These are phyloP conservation scores for Petaurus breviceps DNA, from an alignment of 2,113 vertebrate species.

Conservation along the genomic window DNA sequence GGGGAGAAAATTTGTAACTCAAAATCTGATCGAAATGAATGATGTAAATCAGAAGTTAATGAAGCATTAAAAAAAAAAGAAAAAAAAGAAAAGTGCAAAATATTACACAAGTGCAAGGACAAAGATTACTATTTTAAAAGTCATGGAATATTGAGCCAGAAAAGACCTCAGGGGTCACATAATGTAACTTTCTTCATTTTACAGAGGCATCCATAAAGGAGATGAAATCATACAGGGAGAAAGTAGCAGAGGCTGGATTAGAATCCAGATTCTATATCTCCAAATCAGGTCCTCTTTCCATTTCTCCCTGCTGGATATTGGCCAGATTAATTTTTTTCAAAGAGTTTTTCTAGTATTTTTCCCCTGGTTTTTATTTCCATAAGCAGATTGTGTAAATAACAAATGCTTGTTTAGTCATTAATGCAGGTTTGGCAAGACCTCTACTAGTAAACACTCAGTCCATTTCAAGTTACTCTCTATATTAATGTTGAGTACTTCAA, in stretches of 20 bases:
- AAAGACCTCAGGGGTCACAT: neutral
- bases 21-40: too few species aligned
- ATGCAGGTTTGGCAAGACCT: constrained; percentile 49
- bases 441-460: constrained; percentile 64
- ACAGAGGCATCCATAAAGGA: neutral
- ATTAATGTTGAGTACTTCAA: constrained; percentile 39
- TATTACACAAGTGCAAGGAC: constrained; percentile 33
- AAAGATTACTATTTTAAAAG: constrained; percentile 24
- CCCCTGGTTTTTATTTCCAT: constrained; percentile 59
- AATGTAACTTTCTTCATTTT: neutral
- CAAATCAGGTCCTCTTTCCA: neutral
- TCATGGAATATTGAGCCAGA: neutral
- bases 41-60: too few species aligned
- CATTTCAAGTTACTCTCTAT: constrained; percentile 66
- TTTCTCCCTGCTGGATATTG: neutral
- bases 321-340: neutral
- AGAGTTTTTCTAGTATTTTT: constrained; percentile 46
- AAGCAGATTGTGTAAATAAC: constrained; percentile 72
- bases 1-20: too few species aligned
- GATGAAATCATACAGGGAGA: neutral
- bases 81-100: too few species aligned
- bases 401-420: constrained; percentile 75
- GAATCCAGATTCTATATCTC: neutral
- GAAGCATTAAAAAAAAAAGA: too few species aligned
- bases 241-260: neutral